Percentiles rank a stretch among this genome's conserved stretches.
phyloP scores from a whole-genome alignment of 2,113 vertebrate species.

The Cavia aperea region DNA sequence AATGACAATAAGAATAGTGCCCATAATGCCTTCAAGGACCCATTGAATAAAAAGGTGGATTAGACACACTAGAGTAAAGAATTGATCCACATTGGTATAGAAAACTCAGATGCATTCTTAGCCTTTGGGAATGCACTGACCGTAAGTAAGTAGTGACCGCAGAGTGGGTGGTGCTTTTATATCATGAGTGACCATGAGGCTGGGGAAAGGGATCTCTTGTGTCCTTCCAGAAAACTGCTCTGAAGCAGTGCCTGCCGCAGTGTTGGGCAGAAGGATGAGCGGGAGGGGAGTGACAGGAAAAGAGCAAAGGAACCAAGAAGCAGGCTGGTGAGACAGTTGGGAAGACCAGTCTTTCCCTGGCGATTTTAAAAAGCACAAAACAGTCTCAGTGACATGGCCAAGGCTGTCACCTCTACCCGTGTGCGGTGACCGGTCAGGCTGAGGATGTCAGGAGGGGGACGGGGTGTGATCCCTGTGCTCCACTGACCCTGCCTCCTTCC shows the following conservation, averaged over 20 bases:
- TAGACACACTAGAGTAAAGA: not conserved
- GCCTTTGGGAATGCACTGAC: not conserved
- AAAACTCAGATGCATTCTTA: not conserved
- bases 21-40: not conserved
- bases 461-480: not conserved
- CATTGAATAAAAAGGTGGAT: not conserved
- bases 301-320: not conserved
- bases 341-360: not conserved
- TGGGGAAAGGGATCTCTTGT: conserved; percentile 17
- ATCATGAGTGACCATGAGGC: no score
- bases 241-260: not conserved
- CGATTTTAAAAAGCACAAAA: conserved; percentile 41
- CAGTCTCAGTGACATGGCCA: conserved; percentile 29
- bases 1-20: not conserved
- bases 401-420: not conserved
- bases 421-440: not conserved
- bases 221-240: not conserved
- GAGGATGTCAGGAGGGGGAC: not conserved
- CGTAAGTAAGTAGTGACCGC: not conserved
- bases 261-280: not conserved
- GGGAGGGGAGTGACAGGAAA: not conserved
- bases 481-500: not conserved
- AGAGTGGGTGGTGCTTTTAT: not conserved
- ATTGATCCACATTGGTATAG: not conserved
- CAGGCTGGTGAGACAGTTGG: conserved; percentile 31